Conservation (phyloP, 2,797 vertebrate species). For the Sebastolobus alascanus region DNA sequence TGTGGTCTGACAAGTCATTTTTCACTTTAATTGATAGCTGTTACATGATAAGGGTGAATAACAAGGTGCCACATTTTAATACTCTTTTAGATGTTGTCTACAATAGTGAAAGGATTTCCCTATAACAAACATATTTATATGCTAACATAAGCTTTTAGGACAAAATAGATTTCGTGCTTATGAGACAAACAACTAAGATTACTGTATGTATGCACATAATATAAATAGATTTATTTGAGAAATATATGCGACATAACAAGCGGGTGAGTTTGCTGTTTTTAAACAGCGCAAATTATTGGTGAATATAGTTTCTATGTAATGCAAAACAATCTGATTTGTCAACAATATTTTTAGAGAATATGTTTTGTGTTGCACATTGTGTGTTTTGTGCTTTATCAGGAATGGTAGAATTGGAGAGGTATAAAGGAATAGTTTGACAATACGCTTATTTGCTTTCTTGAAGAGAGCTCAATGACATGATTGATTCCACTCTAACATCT, state of each 20-base stretch:
- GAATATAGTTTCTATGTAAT: constrained; percentile 50
- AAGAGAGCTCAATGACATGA: not conserved
- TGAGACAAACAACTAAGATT: constrained; percentile 42
- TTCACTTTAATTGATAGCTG: constrained; percentile 47
- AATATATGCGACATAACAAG: constrained; percentile 42
- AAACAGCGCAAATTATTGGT: constrained; percentile 36
- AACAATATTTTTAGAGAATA: constrained; percentile 25
- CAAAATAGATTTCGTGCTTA: constrained; percentile 41
- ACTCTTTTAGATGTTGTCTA: constrained; percentile 48
- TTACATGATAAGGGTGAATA: constrained; percentile 51
- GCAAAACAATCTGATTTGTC: constrained; percentile 28
- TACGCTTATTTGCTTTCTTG: not conserved
- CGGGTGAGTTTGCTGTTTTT: constrained; percentile 39
- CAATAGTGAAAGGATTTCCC: constrained; percentile 37
- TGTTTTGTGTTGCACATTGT: constrained; percentile 35
- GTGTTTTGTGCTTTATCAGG: constrained; percentile 40
- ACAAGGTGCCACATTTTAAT: constrained; percentile 36
- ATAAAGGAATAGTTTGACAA: not conserved
- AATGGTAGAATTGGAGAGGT: not conserved
- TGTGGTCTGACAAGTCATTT: constrained; percentile 43
- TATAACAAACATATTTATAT: constrained; percentile 56
- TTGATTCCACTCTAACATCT: not conserved
- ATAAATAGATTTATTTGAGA: constrained; percentile 52
- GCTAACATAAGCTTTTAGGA: constrained; percentile 58
- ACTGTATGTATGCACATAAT: constrained; percentile 49